Evolutionary conservation across 2,797 vertebrate genomes (phyloP), one percentile per base, ranked within the genome.

Genomic region (Characodon lateralis): DNA sequence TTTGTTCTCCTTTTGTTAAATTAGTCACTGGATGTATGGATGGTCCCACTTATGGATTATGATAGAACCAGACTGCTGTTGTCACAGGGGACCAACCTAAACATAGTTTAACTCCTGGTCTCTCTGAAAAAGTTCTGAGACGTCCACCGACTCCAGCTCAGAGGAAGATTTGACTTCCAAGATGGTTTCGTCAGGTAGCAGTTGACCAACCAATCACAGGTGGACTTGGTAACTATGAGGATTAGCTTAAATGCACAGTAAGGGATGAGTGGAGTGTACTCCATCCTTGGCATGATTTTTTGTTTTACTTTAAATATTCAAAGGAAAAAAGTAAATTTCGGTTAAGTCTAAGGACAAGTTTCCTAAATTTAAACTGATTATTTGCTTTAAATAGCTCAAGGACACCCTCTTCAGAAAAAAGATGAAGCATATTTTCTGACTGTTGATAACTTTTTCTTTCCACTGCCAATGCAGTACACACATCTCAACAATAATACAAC

Each of bases 401-500:
- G n/a, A 76, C 41, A 81, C 46, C 46, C 35, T 3, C 48, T 51
- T 61, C 66, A 55, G 26, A 69, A 50, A 79, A 79, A 76, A 35
- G 55, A 81, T 65, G 28, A 13, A 59, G 31, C 14, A 73, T 55
- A 72, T 55, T 43, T 46, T 73, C 1, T 73, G 69, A 73, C 74
- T 65, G 63, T 46, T 78, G 71, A 73, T 55, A 74, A 56, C 68
- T 65, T 59, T 80, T 9, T 46, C 72, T 61, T 59, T 63, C 71
- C 43, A 50, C n/a, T 77, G 41, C 24, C 26, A 68, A 41, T 69
- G 16, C 53, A 74, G 51, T 71, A 58, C 61, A 74, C 46, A 72
- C 46, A 72, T 51, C 46, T 77, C 72, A 77, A 73, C 66, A n/a
- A 46, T 53, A 73, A 48, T 51, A 74, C 72, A 72, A 72, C 56